Base-by-base conservation (phyloP, 2,888 invertebrate genomes). In the Vandiemenella viatica region DNA sequence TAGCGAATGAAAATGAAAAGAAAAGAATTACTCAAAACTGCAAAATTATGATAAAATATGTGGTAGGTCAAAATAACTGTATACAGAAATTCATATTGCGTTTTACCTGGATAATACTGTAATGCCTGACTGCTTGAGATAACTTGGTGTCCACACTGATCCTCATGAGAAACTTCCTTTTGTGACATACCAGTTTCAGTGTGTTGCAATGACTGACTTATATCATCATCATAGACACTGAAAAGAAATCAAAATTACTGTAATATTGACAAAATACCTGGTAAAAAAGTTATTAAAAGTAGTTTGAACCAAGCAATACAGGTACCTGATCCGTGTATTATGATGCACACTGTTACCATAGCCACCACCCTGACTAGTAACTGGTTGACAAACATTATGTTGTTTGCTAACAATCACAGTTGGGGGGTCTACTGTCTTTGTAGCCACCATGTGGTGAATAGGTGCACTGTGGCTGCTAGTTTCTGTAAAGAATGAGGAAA, bases 391-490 rank as follows among this genome's bases (percentile, higher is more conserved):
- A 32, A 32, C n/a, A 32, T 32, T 32, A 32, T 32, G 32, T 32
- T 10, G n/a, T 32, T 75, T 75, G 57, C 70, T 73, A 46, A 75
- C 75, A 55, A 75, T 75, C 38, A 75, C 75, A 41, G 74, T 72
- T 52, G 74, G 73, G 19, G 69, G 62, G 48, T 70, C 61, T 45
- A 64, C 59, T 19, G 63, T 59, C 58, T 66, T 64, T 15, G 72
- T 70, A 57, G 10, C 13, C 10, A n/a, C n/a, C 32, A 32, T 32
- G n/a, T 32, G 32, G n/a, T 32, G 32, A 3, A 32, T n/a, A 10
- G 10, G 32, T 4, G n/a, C 13, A 32, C 32, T 32, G n/a, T 32
- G 32, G n/a, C n/a, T 32, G 4, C 13, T 4, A 32, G n/a, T 48
- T 43, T 48, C 5, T 37, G n/a, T n/a, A n/a, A n/a, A n/a, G n/a